Conservation (phyloP, 2,113 vertebrate species). For the Miniopterus natalensis region DNA sequence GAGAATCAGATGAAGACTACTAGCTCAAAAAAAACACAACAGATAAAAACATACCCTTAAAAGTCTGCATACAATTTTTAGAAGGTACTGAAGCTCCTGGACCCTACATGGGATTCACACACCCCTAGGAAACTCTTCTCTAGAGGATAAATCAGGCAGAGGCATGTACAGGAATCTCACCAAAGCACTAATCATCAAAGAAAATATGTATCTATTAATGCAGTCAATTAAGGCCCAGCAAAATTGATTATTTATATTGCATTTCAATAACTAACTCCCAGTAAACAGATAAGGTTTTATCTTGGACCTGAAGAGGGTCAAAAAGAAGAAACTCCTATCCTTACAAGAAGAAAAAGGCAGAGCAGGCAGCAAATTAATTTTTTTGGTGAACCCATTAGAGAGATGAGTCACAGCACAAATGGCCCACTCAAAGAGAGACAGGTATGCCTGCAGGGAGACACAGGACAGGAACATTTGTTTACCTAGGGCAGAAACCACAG, state of each 20-base stretch:
- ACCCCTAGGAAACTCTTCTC: slow-evolving; percentile 6
- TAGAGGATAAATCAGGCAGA: slow-evolving; percentile 15
- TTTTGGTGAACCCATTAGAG: slow-evolving; percentile 16
- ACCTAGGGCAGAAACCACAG: slow-evolving; percentile 25
- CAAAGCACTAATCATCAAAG: slow-evolving; percentile 63
- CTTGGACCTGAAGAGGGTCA: neutral
- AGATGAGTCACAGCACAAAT: slow-evolving; percentile 46
- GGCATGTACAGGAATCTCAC: slow-evolving; percentile 1
- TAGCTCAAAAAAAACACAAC: neutral
- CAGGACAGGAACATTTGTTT: slow-evolving; percentile 6
- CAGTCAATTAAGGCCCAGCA: neutral
- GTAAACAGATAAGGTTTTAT: slow-evolving; percentile 30
- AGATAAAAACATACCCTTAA: slow-evolving; percentile 22
- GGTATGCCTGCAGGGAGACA: neutral
- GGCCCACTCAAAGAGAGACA: slow-evolving; percentile 15
- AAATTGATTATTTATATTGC: slow-evolving; percentile 35
- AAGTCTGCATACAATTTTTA: slow-evolving; percentile 48
- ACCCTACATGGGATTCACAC: neutral
- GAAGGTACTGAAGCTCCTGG: slow-evolving; percentile 41
- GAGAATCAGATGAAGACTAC: slow-evolving; percentile 6
- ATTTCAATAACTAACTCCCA: slow-evolving; percentile 50
- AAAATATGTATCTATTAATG: slow-evolving; percentile 58
- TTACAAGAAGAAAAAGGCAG: slow-evolving; percentile 15
- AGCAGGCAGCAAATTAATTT: slow-evolving; percentile 54
- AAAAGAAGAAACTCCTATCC: slow-evolving; percentile 39